A percentile compares a stretch with the other conserved stretches of the same genome.
Conservation (phyloP, 2,797 vertebrate genomes). For the Spinibarbus caldwelli region DNA sequence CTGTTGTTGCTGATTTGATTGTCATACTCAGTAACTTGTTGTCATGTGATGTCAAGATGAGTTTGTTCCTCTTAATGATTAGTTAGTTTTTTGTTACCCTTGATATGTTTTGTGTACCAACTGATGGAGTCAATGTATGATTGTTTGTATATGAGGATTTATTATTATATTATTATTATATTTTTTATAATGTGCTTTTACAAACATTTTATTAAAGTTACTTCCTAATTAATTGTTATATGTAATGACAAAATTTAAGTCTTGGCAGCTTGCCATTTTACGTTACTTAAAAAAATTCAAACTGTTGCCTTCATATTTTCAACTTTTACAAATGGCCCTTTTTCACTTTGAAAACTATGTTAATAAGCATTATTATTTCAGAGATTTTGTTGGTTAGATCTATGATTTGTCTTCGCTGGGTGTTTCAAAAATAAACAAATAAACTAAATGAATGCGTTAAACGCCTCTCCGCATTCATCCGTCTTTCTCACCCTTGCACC, state of each 20-base stretch:
- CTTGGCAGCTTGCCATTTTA: not conserved
- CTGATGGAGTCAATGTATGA: not conserved
- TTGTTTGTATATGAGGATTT: not conserved
- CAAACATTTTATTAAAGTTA: not conserved
- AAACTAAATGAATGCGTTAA: constrained; percentile 67
- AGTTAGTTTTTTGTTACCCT: not conserved
- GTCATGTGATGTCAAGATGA: not conserved
- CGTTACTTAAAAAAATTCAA: not conserved
- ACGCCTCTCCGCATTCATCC: constrained; percentile 58
- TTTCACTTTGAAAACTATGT: constrained; percentile 1
- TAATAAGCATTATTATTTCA: constrained; percentile 26
- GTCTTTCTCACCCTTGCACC: constrained; percentile 68
- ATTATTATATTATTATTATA: not conserved
- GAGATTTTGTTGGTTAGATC: constrained; percentile 37
- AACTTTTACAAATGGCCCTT: not conserved
- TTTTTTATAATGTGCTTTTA: not conserved
- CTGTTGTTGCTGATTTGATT: not conserved
- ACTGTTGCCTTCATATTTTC: not conserved
- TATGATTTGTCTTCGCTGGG: constrained; percentile 53
- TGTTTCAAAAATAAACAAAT: constrained; percentile 66
- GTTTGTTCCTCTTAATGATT: not conserved
- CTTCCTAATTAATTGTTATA: not conserved
- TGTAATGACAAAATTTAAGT: not conserved
- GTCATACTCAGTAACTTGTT: not conserved
- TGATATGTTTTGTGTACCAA: not conserved